Conservation (phyloP, 2,797 vertebrate species). For the Macropus fuliginosus region DNA sequence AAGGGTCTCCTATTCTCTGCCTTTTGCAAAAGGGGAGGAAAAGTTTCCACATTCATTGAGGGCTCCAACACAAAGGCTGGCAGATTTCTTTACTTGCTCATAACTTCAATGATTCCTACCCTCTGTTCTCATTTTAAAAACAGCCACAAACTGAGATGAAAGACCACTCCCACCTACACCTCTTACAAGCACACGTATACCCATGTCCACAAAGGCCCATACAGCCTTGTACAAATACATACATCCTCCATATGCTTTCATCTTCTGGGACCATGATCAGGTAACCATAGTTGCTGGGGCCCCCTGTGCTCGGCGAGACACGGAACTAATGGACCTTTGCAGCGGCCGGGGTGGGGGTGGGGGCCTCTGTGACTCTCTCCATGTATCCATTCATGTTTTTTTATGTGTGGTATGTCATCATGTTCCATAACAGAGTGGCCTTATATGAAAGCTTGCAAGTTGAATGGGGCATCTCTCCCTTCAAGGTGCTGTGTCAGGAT, state of each 20-base stretch:
- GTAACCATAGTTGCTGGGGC: rapidly evolving
- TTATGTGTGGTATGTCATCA: background rate
- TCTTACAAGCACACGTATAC: too few species aligned
- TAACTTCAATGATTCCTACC: background rate
- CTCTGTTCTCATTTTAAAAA: background rate
- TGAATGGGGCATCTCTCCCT: rapidly evolving
- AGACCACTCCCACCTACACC: background rate
- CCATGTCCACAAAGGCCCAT: background rate
- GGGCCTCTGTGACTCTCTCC: background rate
- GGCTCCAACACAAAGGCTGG: background rate
- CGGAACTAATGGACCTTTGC: background rate
- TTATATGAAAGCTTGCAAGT: background rate
- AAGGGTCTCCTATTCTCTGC: background rate
- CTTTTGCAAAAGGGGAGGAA: background rate
- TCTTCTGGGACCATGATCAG: background rate
- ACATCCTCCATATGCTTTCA: background rate
- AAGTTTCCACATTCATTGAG: background rate
- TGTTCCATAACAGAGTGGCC: background rate
- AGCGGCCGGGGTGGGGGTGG: background rate
- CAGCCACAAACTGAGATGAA: background rate
- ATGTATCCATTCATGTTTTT: background rate
- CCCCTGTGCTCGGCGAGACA: rapidly evolving
- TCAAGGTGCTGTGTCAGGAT: rapidly evolving
- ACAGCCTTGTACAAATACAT: rapidly evolving
- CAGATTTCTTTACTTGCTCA: background rate